phyloP scores from a whole-genome alignment of 2,797 vertebrate species.

The Ambastaia sidthimunki region DNA sequence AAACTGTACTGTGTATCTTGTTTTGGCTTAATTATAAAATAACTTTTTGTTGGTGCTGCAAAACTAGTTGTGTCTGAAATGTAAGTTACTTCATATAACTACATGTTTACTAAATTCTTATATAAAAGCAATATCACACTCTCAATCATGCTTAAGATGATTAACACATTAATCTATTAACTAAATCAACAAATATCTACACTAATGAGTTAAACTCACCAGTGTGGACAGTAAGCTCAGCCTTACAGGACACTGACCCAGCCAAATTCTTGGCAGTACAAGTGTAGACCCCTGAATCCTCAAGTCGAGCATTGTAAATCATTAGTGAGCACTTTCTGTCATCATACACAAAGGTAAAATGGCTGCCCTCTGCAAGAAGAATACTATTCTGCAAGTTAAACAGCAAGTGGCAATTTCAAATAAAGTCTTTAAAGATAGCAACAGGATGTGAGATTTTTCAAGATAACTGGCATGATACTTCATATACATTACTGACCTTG shows the following conservation, averaged over 20 bases:
- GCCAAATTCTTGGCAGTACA: constrained; percentile 89
- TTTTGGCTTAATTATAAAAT: too few species aligned
- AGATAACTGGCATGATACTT: not conserved
- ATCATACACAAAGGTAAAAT: constrained; percentile 92
- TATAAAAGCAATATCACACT: too few species aligned
- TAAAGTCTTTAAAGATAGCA: not conserved
- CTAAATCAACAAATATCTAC: not conserved
- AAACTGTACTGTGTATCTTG: too few species aligned
- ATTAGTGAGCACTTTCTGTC: constrained; percentile 92
- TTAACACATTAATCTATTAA: not conserved
- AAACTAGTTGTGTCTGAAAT: too few species aligned
- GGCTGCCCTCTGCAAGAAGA: constrained; percentile 87
- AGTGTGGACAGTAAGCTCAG: constrained; percentile 86
- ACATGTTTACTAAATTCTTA: too few species aligned
- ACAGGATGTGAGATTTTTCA: not conserved
- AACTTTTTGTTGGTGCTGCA: too few species aligned
- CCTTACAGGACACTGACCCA: constrained; percentile 92
- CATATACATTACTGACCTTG: constrained; percentile 78
- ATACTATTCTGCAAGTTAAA: constrained; percentile 79
- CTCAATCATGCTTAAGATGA: too few species aligned
- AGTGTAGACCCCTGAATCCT: constrained; percentile 90
- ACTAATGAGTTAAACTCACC: constrained; percentile 70
- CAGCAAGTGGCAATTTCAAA: constrained; percentile 9
- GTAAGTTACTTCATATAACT: too few species aligned
- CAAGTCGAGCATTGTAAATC: constrained; percentile 80